Evolutionary conservation across 2,888 invertebrate genomes (phyloP).

Genomic region (Lasioglossum marginatum): DNA sequence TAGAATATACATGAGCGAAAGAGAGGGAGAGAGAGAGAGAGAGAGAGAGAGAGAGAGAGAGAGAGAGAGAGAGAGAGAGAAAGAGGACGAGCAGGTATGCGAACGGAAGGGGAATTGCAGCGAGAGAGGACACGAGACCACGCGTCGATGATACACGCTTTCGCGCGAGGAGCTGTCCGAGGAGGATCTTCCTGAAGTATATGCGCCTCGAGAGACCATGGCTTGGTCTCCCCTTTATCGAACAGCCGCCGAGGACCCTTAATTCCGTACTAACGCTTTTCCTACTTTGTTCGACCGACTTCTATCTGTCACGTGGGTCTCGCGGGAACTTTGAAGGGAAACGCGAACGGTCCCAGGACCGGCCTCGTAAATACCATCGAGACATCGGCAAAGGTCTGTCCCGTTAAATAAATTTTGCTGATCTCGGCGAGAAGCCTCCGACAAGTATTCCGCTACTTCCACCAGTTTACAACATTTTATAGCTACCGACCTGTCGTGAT

Average conservation of each 20-base stretch:
- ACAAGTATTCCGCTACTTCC: background rate
- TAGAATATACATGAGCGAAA: conserved; percentile 80
- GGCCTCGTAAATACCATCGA: conserved; percentile 34
- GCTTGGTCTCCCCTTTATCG: conserved; percentile 62
- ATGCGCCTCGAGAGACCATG: conserved; percentile 76
- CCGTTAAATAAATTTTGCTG: conserved; percentile 18
- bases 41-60: conserved; percentile 59
- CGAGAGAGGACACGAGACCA: conserved; percentile 49
- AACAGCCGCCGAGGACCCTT: conserved; percentile 71
- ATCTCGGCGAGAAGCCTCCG: background rate
- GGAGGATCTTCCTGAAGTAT: conserved; percentile 70
- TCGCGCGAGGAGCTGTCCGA: conserved; percentile 42
- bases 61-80: background rate
- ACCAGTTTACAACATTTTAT: background rate
- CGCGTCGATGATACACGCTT: conserved; percentile 69
- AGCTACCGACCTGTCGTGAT: background rate
- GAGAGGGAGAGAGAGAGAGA: background rate
- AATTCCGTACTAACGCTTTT: conserved; percentile 74
- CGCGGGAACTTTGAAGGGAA: conserved; percentile 60
- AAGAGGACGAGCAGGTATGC: conserved; percentile 43
- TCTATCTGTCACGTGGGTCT: conserved; percentile 60
- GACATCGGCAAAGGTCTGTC: conserved; percentile 21
- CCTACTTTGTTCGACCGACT: conserved; percentile 59
- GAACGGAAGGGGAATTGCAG: conserved; percentile 59
- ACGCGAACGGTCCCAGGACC: background rate